Conservation (phyloP, 2,888 invertebrate genomes). For the Apomyelois bistriatella region DNA sequence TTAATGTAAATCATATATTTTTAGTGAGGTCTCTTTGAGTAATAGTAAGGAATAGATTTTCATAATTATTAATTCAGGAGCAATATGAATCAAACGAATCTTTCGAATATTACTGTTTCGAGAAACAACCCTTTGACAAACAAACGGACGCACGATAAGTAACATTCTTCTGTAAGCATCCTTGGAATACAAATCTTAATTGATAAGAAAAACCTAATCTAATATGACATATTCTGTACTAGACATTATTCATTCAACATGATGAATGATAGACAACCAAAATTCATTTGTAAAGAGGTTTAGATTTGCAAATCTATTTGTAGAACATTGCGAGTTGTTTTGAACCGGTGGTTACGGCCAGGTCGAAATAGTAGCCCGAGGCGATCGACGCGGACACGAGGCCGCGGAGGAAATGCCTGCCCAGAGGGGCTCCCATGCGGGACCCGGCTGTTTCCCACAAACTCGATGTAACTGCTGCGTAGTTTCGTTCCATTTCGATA, state of each 20-base stretch:
- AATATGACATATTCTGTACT: no score
- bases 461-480: slow-evolving; percentile 38
- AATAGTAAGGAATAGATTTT: no score
- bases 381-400: slow-evolving; percentile 43
- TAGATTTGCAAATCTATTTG: slow-evolving; percentile 10
- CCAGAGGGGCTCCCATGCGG: slow-evolving; percentile 58
- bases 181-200: no score
- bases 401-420: slow-evolving; percentile 58
- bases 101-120: no score
- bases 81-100: no score
- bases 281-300: background rate
- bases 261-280: slow-evolving; percentile 3
- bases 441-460: slow-evolving; percentile 61
- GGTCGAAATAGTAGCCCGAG: slow-evolving; percentile 51
- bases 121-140: no score
- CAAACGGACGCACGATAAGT: background rate
- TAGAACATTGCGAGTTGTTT: slow-evolving; percentile 13
- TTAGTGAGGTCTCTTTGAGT: no score
- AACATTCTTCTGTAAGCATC: no score
- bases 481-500: slow-evolving; percentile 15
- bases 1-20: no score
- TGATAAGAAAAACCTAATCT: no score
- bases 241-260: no score
- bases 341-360: slow-evolving; percentile 53
- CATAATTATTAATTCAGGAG: no score